Conservation (phyloP, 1,140 invertebrate genomes). For the Meloidogyne chitwoodi region DNA sequence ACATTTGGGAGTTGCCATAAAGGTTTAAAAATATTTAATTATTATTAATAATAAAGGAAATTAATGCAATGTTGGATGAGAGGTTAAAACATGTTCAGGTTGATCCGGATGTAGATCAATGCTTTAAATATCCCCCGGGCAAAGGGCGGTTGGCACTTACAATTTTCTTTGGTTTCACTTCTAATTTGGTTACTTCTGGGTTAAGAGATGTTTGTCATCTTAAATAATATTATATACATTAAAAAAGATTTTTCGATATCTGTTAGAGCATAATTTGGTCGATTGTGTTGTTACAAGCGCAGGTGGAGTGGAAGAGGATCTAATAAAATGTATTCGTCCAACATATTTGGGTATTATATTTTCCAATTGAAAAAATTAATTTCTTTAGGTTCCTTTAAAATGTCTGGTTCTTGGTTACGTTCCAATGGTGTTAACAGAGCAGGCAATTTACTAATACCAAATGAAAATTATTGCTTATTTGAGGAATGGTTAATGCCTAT, state of each 20-base stretch:
- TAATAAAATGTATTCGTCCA: constrained; percentile 94
- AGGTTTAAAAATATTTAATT: constrained; percentile 67
- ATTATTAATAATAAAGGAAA: constrained; percentile 73
- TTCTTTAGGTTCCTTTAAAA: constrained; percentile 58
- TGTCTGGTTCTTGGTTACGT: constrained; percentile 66
- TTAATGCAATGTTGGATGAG: constrained; percentile 54
- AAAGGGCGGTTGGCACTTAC: constrained; percentile 78
- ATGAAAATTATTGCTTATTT: constrained; percentile 96
- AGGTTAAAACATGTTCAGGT: constrained; percentile 33
- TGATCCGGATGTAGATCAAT: constrained; percentile 34
- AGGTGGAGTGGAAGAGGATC: constrained; percentile 95
- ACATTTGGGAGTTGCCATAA: background rate
- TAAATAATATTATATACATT: background rate
- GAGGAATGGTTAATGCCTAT: constrained; percentile 96
- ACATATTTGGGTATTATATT: constrained; percentile 81
- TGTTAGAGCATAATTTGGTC: constrained; percentile 84
- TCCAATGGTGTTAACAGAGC: constrained; percentile 90
- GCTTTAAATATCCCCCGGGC: constrained; percentile 63
- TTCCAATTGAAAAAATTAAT: constrained; percentile 15
- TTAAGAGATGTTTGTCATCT: constrained; percentile 78
- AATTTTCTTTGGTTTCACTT: constrained; percentile 95
- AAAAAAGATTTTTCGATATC: constrained; percentile 64
- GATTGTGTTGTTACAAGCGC: constrained; percentile 96
- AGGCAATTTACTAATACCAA: constrained; percentile 93
- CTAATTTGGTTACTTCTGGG: constrained; percentile 92